phyloP scores from a whole-genome alignment of 1,140 invertebrate species.

The Saxidomus purpurata region DNA sequence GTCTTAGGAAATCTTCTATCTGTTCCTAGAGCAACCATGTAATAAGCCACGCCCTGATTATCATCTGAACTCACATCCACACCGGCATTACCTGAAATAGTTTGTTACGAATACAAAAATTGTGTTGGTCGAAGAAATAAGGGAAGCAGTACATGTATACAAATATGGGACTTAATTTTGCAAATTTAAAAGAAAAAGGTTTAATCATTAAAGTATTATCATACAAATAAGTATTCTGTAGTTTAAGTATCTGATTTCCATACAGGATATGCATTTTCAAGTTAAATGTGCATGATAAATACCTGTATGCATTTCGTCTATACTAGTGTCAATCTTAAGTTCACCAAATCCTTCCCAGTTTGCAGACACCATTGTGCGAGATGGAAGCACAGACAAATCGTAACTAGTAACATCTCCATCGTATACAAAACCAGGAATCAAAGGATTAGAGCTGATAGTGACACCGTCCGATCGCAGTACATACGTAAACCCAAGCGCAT shows the following conservation, averaged over 20 bases:
- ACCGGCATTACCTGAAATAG: too few species aligned
- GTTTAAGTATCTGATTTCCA: too few species aligned
- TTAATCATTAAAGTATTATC: too few species aligned
- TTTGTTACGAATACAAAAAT: too few species aligned
- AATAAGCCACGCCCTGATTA: conserved; percentile 68
- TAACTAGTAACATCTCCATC: conserved; percentile 73
- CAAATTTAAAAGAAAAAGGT: too few species aligned
- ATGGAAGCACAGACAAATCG: conserved; percentile 65
- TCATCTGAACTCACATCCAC: background rate
- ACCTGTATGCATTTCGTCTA: conserved; percentile 10
- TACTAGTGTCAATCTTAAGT: background rate
- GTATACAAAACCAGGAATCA: conserved; percentile 73
- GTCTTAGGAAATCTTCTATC: conserved; percentile 72
- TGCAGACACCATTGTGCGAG: conserved; percentile 62
- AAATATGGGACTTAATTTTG: too few species aligned
- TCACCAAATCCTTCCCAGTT: conserved; percentile 77
- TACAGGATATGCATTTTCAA: too few species aligned
- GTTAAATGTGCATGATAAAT: too few species aligned
- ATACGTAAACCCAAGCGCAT: conserved; percentile 64
- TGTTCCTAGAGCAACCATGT: conserved; percentile 75
- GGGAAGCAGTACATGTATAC: too few species aligned
- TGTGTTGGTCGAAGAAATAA: too few species aligned
- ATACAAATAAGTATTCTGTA: too few species aligned
- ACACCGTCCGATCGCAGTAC: conserved; percentile 72
- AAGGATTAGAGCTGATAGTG: conserved; percentile 65